Evolutionary conservation across 2,113 vertebrate species (phyloP), one percentile per base, ranked within the genome.

Genomic region (Perca fluviatilis): DNA sequence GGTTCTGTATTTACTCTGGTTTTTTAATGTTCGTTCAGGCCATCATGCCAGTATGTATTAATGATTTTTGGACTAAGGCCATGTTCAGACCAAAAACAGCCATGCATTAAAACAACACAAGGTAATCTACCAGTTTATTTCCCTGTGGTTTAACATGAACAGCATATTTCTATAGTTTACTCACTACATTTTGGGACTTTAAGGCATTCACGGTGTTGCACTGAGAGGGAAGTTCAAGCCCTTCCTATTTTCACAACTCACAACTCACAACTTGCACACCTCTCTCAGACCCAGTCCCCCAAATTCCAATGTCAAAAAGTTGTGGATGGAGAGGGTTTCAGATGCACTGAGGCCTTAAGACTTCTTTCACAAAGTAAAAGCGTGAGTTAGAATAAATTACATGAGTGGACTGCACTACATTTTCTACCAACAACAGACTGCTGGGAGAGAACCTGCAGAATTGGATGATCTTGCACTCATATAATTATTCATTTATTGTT

Each of bases 21-120:
- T 70, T 53, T 79, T 47, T 49, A 46, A 36, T 74, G 15, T 21
- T 21, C 50, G 25, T 49, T 36, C 64, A 69, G 63, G 16, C 11
- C 51, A 14, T 43, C 9, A 43, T 72, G 36, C 30, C 12, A 60
- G 40, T 8, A 51, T 64, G 21, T 66, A 9, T 14, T 66, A 8
- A 18, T 53, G 47, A 51, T 69, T 15, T 46, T 12, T 36, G 30
- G 25, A 6, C 25, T 27, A 58, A 15, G 23, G 23, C 12, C 23
- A 25, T 57, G 23, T 61, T 61, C 58, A 63, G 11, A 63, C 43
- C 3, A 15, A 10, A 33, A 46, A 57, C n/a, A 57, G 23, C 23
- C n/a, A 57, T 14, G 6, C 19, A 53, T 36, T 53, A 9, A 53
- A 69, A 53, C 18, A 53, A 53, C 3, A 1, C 21, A 11, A 18